A percentile compares a stretch with the other conserved stretches of the same genome.
Conservation (phyloP, 1,140 invertebrate species). For the Mycetomoellerius zeteki region DNA sequence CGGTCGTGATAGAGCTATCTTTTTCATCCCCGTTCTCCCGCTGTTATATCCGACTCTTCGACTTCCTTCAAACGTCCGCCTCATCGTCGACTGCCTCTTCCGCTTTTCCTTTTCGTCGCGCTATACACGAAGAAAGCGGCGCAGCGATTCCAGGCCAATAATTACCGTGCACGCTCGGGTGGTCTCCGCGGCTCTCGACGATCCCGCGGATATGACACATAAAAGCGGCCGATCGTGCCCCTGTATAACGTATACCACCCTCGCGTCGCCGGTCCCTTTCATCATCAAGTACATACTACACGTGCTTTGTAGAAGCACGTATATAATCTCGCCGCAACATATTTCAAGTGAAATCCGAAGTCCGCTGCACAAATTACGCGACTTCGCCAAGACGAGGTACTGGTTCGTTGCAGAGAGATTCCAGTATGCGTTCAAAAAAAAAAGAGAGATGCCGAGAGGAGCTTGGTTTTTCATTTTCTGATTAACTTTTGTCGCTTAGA, state of each 20-base stretch:
- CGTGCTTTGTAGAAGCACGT: background rate
- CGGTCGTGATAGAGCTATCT: background rate
- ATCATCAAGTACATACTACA: background rate
- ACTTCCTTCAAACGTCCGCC: background rate
- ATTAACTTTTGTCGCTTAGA: no score
- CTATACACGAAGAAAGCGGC: background rate
- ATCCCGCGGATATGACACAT: constrained; percentile 32
- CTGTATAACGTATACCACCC: background rate
- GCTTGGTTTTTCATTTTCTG: no score
- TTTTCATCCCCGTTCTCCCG: background rate
- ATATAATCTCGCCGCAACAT: constrained; percentile 32
- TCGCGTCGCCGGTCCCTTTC: constrained; percentile 30
- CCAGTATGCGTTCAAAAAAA: background rate
- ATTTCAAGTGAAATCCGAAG: constrained; percentile 15
- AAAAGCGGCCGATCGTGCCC: constrained; percentile 26
- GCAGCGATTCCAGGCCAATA: constrained; percentile 57
- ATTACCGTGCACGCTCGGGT: constrained; percentile 43
- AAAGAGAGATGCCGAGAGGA: background rate
- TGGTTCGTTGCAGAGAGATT: constrained; percentile 13
- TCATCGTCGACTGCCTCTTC: constrained; percentile 2
- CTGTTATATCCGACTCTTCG: constrained; percentile 39
- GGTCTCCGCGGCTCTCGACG: background rate
- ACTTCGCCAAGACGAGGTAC: background rate
- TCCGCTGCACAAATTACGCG: background rate
- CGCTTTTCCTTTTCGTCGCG: constrained; percentile 41